Base-by-base conservation (phyloP, 2,113 vertebrate genomes). In the Balaeniceps rex region DNA sequence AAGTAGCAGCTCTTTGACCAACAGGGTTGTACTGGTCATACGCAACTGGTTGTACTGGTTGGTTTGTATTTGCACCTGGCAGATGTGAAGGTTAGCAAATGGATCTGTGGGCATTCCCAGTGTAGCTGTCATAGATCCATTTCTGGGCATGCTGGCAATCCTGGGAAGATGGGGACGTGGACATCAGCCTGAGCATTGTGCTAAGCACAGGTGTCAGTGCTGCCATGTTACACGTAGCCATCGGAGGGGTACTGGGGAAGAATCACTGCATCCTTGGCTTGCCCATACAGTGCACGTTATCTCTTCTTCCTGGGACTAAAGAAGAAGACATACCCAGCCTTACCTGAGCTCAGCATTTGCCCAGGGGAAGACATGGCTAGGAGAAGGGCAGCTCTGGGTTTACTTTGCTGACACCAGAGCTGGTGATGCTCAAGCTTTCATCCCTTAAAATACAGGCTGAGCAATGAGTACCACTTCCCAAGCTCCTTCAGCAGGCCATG, bases 201-300 rank as follows among this genome's bases (percentile, higher is more conserved):
- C 85, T 84, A 44, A 81, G 64, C 69, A 19, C 28, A 40, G 71
- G 31, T 81, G 46, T 57, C 51, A 36, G 72, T 61, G 46, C 36
- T 75, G 70, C 78, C 14, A 9, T 44, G n/a, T 42, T 60, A 14
- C 31, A 11, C 2, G 2, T 26, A 66, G 34, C 47, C 47, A 21
- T 54, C 0, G 52, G 31, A 80, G 68, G n/a, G 28, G 16, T 46
- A 6, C 11, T 0, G 2, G 28, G 19, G 28, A 52, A n/a, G 71
- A 65, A 42, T 19, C 34, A 26, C 60, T 29, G 34, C n/a, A 61
- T 89, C 60, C 42, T 75, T 81, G 58, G 19, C 38, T 91, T 91
- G 55, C 28, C 46, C 22, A 9, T n/a, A 5, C 6, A 5, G 54
- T 82, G 58, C 44, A 28, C 2, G 2, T 60, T 65, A 1, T 47